Evolutionary conservation across 2,888 invertebrate species (phyloP).

Genomic region (Holacanthella duospinosa): DNA sequence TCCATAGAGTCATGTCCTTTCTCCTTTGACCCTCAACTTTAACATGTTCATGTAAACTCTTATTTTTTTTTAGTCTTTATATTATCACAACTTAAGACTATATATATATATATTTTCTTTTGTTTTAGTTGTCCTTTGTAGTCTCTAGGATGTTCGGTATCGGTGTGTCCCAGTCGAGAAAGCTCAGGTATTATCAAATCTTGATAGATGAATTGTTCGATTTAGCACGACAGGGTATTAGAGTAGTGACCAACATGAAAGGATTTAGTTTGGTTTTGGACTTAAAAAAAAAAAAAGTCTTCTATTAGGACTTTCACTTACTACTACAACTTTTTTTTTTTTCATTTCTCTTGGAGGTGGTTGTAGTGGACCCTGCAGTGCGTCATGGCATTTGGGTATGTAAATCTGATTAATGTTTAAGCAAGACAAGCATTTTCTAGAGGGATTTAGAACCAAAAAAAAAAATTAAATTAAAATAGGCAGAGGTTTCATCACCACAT

Average conservation of each 20-base stretch:
- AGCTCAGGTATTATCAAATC: slow-evolving; percentile 3
- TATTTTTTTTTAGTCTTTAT: background rate
- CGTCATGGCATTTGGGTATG: background rate
- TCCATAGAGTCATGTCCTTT: background rate
- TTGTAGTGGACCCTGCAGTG: background rate
- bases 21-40: background rate
- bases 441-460: background rate
- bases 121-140: too few relatives aligned
- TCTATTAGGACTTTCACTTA: too few relatives aligned
- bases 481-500: too few relatives aligned
- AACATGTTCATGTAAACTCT: background rate
- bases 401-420: background rate
- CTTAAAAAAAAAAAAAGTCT: background rate
- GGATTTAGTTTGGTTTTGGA: background rate
- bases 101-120: too few relatives aligned
- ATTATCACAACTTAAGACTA: too few relatives aligned
- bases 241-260: background rate
- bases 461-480: too few relatives aligned
- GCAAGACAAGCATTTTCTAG: background rate
- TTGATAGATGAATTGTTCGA: slow-evolving; percentile 18
- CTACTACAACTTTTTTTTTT: too few relatives aligned
- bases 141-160: too few relatives aligned
- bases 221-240: slow-evolving; percentile 15
- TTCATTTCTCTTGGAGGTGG: background rate
- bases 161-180: too few relatives aligned